phyloP scores from a whole-genome alignment of 2,113 vertebrate species.

The Salvelinus fontinalis region DNA sequence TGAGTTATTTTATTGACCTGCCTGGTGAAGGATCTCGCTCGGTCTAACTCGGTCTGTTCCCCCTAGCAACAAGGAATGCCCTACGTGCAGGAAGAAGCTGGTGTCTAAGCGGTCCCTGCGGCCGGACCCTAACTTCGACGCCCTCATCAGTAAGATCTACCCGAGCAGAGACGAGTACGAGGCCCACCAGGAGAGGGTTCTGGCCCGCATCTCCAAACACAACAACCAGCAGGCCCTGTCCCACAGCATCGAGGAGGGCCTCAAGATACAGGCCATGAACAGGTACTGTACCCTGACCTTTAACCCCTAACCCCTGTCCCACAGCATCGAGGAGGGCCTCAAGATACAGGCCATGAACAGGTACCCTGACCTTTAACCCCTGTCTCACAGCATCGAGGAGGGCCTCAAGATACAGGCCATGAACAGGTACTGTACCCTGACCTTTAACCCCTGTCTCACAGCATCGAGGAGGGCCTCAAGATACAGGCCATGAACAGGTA shows the following conservation, averaged over 20 bases:
- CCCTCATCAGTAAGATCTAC: conserved; percentile 98
- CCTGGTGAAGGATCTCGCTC: too few species aligned
- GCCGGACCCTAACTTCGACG: conserved; percentile 97
- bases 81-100: conserved; percentile 96
- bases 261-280: conserved; percentile 98
- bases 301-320: conserved; percentile 27
- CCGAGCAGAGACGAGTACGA: conserved; percentile 97
- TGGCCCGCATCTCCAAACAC: conserved; percentile 96
- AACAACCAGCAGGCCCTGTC: conserved; percentile 96
- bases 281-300: conserved; percentile 69
- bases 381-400: too few species aligned
- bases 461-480: conserved; percentile 96
- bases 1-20: too few species aligned
- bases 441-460: conserved; percentile 80
- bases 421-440: too few species aligned
- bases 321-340: conserved; percentile 96
- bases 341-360: conserved; percentile 86
- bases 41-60: neutral
- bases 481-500: conserved; percentile 98
- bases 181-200: conserved; percentile 94
- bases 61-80: conserved; percentile 96
- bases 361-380: too few species aligned
- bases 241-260: conserved; percentile 96
- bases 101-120: conserved; percentile 95
- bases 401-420: too few species aligned